Base-by-base conservation (phyloP, 2,888 invertebrate species). In the Ferrisia virgata region DNA sequence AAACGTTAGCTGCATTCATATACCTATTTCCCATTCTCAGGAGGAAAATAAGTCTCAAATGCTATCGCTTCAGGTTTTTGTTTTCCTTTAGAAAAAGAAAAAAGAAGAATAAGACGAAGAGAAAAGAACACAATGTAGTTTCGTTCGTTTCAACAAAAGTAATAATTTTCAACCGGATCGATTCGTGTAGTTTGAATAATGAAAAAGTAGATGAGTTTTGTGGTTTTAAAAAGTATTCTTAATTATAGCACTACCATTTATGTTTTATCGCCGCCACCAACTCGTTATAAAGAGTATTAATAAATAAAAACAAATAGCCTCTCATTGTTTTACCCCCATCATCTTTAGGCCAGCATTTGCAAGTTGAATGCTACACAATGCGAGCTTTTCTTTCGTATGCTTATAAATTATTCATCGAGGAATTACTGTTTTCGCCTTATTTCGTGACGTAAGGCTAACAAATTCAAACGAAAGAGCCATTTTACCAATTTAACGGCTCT, bases 391-490 rank as follows among this genome's bases (percentile, higher is more conserved):
- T 72, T 72, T 72, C 64, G 64, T 4, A 25, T 43, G 13, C 72
- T 72, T 72, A 72, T 72, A 72, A 72, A 72, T 72, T 72, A 72
- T 72, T 72, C 72, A 72, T 72, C 72, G 72, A 64, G 33, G 72
- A 72, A 72, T 72, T 72, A 72, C 72, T 72, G 72, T 36, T 72
- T 72, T 72, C 36, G 72, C 72, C 72, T 72, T 72, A 72, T 72
- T 72, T 72, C 72, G 72, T 72, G 72, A 72, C 72, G 72, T 72
- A 72, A 72, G 72, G 72, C 72, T n/a, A 72, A 72, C 72, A 33
- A 72, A 72, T 72, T 72, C 72, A 72, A 72, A 72, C 33, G 33
- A 33, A 64, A 64, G 72, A 72, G 72, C 36, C 72, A 72, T 72
- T 72, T 72, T 72, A 72, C 33, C 72, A 72, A 72, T 72, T 72